Evolutionary conservation across 2,113 vertebrate species (phyloP), one percentile per base, ranked within the genome.

Genomic region (Embiotoca jacksoni): DNA sequence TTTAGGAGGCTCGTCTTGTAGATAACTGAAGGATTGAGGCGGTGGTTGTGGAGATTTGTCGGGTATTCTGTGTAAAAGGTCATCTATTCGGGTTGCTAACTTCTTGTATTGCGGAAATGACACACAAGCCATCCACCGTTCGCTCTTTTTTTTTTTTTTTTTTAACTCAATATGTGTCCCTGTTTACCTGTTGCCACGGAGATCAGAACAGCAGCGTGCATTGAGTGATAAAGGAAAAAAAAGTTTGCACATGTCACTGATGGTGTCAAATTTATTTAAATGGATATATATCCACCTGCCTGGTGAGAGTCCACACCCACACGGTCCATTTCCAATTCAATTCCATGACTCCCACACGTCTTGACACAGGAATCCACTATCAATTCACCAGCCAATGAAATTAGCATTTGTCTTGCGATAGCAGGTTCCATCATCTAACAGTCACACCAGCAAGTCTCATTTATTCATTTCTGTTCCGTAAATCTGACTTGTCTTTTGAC

Each of bases 251-350:
- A 82, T 81, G 75, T 85, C 65, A 72, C 15, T 59, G 61, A 57
- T 80, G 55, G 77, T 82, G 68, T 84, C 65, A 85, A 31, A 81
- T 77, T 16, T 86, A 68, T 86, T 78, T 72, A 86, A 88, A 79
- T 80, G 32, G 62, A 63, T 73, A 33, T 73, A 33, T 59, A 86
- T 83, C 80, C 72, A 78, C 76, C 76, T 84, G 72, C 59, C 63
- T 64, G 32, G 41, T 61, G 62, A 31, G 57, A 82, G 52, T 75
- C 35, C 47, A 41, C 67, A 35, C 65, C 61, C 62, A 30, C 60
- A 56, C 44, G 62, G 61, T 66, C 63, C 64, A 68, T 87, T 82
- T 89, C 41, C 46, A 57, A 76, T 87, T 80, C 39, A 78, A 75
- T 87, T 85, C 66, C 33, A 84, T 80, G 47, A 73, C 67, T 80